Percentiles rank a stretch among this genome's conserved stretches.
These are phyloP conservation scores for Sesia apiformis DNA, from an alignment of 2,888 invertebrate species.

Conservation along the genomic window DNA sequence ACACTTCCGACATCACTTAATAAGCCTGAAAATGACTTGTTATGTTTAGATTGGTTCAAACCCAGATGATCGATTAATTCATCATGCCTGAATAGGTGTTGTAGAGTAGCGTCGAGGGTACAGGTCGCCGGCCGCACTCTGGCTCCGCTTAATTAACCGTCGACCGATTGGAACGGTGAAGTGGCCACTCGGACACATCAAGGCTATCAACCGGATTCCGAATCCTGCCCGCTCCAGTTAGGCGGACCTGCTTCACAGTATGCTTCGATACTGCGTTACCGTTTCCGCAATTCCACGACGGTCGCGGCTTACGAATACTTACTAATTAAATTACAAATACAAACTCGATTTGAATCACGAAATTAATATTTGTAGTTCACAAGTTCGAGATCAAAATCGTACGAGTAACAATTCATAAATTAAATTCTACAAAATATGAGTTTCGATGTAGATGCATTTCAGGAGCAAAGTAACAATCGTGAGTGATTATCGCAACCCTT, in stretches of 20 bases:
- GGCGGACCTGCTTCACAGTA: slow-evolving; percentile 53
- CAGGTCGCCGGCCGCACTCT: slow-evolving; percentile 23
- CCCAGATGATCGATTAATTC: neutral
- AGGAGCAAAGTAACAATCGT: slow-evolving; percentile 57
- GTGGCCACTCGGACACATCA: slow-evolving; percentile 64
- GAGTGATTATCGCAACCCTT: slow-evolving; percentile 66
- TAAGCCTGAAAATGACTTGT: no score
- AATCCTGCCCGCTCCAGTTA: slow-evolving; percentile 66
- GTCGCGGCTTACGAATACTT: neutral
- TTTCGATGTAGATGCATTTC: slow-evolving; percentile 26
- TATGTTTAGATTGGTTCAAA: neutral
- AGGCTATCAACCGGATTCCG: slow-evolving; percentile 70
- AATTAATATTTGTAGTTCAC: neutral
- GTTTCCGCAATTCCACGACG: slow-evolving; percentile 51
- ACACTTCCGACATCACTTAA: neutral
- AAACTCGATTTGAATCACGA: no score
- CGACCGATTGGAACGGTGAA: slow-evolving; percentile 65
- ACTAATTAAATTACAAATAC: no score
- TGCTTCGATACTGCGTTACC: slow-evolving; percentile 20
- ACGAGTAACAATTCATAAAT: no score
- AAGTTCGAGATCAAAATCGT: neutral
- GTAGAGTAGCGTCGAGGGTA: slow-evolving; percentile 1
- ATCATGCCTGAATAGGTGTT: slow-evolving; percentile 17
- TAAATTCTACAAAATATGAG: no score
- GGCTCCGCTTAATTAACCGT: slow-evolving; percentile 53